Conservation (phyloP, 1,140 invertebrate species). For the Geopemphigus sp. region DNA sequence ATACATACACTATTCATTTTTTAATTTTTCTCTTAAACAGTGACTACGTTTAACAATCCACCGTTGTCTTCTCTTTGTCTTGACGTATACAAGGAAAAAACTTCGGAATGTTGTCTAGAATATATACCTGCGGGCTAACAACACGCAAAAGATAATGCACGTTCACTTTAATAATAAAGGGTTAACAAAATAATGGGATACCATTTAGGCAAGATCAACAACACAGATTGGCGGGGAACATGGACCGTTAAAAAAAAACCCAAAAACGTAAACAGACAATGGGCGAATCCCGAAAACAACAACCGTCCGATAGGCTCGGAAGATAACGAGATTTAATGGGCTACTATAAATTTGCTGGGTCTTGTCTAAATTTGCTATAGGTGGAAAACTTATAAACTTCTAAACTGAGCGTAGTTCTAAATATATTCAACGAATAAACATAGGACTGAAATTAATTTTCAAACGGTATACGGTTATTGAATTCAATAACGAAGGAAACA, state of each 20-base stretch:
- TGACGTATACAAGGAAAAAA: neutral
- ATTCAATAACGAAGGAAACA: neutral
- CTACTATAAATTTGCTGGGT: conserved; percentile 6
- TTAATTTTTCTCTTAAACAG: neutral
- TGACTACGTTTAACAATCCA: neutral
- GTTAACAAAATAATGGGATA: conserved; percentile 37
- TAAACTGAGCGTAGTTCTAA: neutral
- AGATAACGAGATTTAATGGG: conserved; percentile 40
- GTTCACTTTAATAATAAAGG: conserved; percentile 37
- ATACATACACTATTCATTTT: neutral
- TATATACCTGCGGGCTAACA: neutral
- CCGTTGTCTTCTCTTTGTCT: neutral
- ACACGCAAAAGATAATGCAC: conserved; percentile 41
- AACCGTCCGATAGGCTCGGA: conserved; percentile 22
- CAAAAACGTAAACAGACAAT: conserved; percentile 8
- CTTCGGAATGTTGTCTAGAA: neutral
- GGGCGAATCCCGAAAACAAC: conserved; percentile 2
- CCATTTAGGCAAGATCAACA: conserved; percentile 18
- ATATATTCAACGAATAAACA: conserved; percentile 19
- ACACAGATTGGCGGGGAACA: conserved; percentile 14
- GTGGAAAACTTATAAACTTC: conserved; percentile 17
- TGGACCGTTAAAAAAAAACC: conserved; percentile 8
- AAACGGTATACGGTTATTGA: neutral
- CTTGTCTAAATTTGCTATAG: neutral
- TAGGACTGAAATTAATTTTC: neutral